These are phyloP conservation scores for Halcyon malimbica DNA, from an alignment of 2,113 vertebrate genomes.

Conservation along the genomic window DNA sequence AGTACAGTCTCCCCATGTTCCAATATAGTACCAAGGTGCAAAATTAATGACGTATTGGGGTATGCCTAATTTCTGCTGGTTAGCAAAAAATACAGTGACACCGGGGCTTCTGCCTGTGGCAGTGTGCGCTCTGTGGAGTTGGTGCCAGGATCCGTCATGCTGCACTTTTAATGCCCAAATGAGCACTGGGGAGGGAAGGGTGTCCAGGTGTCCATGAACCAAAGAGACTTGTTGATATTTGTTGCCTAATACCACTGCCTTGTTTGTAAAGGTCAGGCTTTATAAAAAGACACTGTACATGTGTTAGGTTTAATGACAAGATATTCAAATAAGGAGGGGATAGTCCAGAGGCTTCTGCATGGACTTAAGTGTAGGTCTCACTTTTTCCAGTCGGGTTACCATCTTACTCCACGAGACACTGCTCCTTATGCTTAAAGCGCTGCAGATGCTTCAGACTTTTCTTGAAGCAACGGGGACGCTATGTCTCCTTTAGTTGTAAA, in stretches of 20 bases:
- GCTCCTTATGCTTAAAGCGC: neutral
- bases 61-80: neutral
- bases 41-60: neutral
- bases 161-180: neutral
- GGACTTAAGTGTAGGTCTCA: neutral
- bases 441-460: neutral
- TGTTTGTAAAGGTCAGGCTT: constrained; percentile 29
- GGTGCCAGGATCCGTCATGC: neutral
- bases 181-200: neutral
- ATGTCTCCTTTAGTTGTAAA: neutral
- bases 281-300: neutral
- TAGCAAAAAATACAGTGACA: neutral
- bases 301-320: neutral
- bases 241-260: neutral
- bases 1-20: neutral
- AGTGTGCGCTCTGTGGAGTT: neutral
- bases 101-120: neutral
- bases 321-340: neutral
- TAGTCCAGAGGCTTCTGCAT: neutral
- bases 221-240: neutral
- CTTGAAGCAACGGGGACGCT: neutral
- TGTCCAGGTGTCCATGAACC: rapidly evolving
- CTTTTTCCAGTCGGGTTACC: neutral
- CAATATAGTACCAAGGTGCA: neutral
- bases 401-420: neutral